Evolutionary conservation across 2,797 vertebrate species (phyloP), one percentile per base, ranked within the genome.

Genomic region (Sebastes cheni): DNA sequence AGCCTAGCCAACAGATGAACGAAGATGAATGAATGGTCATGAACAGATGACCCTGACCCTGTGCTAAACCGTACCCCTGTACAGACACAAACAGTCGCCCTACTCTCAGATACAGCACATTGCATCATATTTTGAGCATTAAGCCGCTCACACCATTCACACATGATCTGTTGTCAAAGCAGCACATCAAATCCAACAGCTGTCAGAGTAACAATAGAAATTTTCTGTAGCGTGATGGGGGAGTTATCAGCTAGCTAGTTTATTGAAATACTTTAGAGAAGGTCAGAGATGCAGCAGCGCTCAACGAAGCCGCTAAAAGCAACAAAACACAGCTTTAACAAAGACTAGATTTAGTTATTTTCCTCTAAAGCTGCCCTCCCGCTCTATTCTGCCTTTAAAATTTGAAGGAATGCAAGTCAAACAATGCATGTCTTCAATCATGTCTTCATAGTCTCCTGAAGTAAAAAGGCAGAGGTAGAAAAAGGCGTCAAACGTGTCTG

Each of bases 1-100:
- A n/a, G 50, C 50, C 8, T 54, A 50, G 11, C 42, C 75, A 72
- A 70, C 16, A 60, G 11, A 34, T 25, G 32, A 60, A 34, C 23
- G 50, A 60, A 11, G 46, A 50, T 50, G 46, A 50, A 18, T 0
- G 46, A 50, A 20, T 50, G 46, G 18, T 50, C 46, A 20, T 50
- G 46, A 50, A 50, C 46, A 46, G 59, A 77, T 34, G 60, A 23
- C n/a, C 54, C 32, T 78, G 52, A 81, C 65, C 60, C 80, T 75
- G 54, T 52, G 58, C 32, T 36, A 14, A 55, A 23, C 55, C 25
- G 5, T 54, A 7, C 3, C 30, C n/a, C 42, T 32, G 18, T 13
- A 52, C 30, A 25, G 3, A 64, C 25, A 54, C 20, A 46, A 64
- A 65, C 0, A 61, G 23, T 22, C 8, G 30, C 11, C 6, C 4